Evolutionary conservation across 2,113 vertebrate genomes (phyloP), one percentile per base, ranked within the genome.

Genomic region (Thunnus maccoyii): DNA sequence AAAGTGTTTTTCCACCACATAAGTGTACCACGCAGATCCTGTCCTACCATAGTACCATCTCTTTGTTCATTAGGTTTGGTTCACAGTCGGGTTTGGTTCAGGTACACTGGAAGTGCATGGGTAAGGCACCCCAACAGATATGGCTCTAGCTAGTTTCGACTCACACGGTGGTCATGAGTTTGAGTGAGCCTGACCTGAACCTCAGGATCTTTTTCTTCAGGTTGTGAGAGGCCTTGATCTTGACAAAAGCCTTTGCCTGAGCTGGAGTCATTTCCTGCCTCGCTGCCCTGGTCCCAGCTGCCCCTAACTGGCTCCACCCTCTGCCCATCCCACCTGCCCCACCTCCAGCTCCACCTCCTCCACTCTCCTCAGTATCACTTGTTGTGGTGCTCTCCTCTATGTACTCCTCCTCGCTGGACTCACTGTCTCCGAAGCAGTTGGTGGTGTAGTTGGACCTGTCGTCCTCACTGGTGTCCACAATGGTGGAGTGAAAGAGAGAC

Each of bases 121-220:
- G 55, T 47, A 81, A 68, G 27, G 20, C 78, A 57, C 18, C 71
- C 57, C 9, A 6, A 27, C 54, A 7, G 27, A 22, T 20, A 8
- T 1, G 44, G 27, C 12, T 55, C 48, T 20, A 47, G 20, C 25
- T 17, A 17, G 15, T 15, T 41, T 27, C 14, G 68, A 51, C 50
- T 98, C 94, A 99, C 46, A 99, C 96, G 0, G 98, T 99, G 0
- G 98, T 99, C 97, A 99, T 99, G 77, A 99, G 95, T 83, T 97
- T 99, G 82, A 99, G 92, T 2, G 98, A 98, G 56, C 98, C 97
- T 0, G 97, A 97, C 52, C 96, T 94, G 92, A 98, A 98, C 79
- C 97, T 95, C 0, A 99, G 95, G 86, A 99, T 99, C 84, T 97
- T 99, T 95, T 96, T 99, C 94, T 99, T 99, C 87, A 99, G 96